Evolutionary conservation across 2,113 vertebrate genomes (phyloP).

Genomic region (Ailuropoda melanoleuca): DNA sequence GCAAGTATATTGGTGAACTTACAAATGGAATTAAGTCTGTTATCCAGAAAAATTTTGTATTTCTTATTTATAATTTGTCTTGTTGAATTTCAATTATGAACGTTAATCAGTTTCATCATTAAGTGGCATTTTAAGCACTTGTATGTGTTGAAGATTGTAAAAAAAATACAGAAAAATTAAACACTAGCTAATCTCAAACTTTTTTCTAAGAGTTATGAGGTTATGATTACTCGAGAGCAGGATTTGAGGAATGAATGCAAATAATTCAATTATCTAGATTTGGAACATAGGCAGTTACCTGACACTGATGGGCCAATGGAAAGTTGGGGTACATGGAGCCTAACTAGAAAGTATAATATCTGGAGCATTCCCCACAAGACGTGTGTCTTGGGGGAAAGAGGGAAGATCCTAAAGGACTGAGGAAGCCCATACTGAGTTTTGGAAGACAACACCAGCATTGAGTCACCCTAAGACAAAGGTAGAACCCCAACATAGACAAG

Average conservation of each 20-base stretch:
- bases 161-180: background rate
- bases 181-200: background rate
- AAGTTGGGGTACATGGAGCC: background rate
- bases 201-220: background rate
- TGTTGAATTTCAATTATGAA: slow-evolving; percentile 4
- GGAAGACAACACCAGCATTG: background rate
- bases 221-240: background rate
- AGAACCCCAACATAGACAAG: background rate
- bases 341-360: background rate
- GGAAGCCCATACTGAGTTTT: background rate
- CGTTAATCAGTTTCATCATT: background rate
- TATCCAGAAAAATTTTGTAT: background rate
- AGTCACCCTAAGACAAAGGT: background rate
- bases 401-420: background rate
- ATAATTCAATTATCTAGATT: slow-evolving; percentile 35
- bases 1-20: background rate
- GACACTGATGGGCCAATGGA: background rate
- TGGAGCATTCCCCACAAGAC: background rate
- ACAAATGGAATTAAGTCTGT: background rate
- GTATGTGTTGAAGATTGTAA: background rate
- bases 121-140: background rate
- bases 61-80: background rate
- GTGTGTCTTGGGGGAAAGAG: background rate
- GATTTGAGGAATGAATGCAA: background rate
- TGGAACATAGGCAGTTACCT: background rate